phyloP scores from a whole-genome alignment of 2,888 invertebrate genomes.

The Trachelus troglodyta region DNA sequence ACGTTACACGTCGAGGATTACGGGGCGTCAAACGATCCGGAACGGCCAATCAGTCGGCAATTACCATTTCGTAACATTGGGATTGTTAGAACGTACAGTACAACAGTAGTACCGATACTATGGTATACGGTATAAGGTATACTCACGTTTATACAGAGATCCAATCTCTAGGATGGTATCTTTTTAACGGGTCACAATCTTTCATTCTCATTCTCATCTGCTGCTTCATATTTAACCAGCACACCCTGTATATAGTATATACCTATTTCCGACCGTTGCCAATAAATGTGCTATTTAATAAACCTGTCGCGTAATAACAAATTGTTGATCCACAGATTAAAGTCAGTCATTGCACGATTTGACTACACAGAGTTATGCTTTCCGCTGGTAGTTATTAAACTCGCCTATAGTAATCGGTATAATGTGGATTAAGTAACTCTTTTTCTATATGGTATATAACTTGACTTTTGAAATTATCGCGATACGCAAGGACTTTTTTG shows the following conservation, averaged over 20 bases:
- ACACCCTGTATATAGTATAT: not conserved
- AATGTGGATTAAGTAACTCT: not conserved
- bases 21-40: conserved; percentile 13
- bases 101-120: not conserved
- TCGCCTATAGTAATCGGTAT: not conserved
- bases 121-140: not conserved
- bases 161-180: not conserved
- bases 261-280: not conserved
- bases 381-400: not conserved
- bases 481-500: not conserved
- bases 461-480: not conserved
- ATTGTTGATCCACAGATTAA: not conserved
- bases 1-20: conserved; percentile 10
- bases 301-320: not conserved
- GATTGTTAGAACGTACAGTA: not conserved
- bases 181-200: not conserved
- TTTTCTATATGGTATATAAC: not conserved
- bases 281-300: not conserved
- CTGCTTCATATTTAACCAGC: not conserved
- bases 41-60: conserved; percentile 15
- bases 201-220: not conserved
- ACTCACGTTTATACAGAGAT: not conserved
- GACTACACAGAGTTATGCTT: not conserved
- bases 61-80: conserved; percentile 13
- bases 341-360: not conserved